Conservation (phyloP, 2,113 vertebrate species). For the Panthera tigris region DNA sequence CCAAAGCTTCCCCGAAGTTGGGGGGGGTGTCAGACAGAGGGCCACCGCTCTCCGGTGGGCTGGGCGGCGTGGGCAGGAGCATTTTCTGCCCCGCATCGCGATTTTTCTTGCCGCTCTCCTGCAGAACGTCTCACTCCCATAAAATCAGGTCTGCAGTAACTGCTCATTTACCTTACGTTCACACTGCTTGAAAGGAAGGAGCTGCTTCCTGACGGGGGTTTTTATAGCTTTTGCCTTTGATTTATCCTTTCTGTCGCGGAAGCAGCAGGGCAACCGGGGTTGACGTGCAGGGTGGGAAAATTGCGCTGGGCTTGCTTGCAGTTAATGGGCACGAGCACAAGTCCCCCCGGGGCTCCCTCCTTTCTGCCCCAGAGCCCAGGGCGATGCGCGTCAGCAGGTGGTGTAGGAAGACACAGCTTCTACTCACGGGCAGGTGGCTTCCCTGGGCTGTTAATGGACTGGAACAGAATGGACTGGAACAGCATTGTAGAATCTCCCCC, state of each 20-base stretch:
- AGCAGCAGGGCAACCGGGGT: background rate
- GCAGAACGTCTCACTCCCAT: background rate
- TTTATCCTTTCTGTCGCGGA: background rate
- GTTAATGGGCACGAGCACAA: background rate
- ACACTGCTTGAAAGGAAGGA: background rate
- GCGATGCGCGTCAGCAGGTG: background rate
- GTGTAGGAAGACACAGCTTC: background rate
- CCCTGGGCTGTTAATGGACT: background rate
- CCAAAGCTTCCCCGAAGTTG: background rate
- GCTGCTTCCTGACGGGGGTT: background rate
- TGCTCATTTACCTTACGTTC: slow-evolving; percentile 12
- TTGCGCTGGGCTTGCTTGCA: background rate
- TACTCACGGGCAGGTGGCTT: background rate
- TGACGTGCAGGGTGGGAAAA: background rate
- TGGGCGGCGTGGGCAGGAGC: rapidly evolving
- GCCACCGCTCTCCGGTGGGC: background rate
- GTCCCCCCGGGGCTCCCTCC: background rate
- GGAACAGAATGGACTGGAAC: background rate
- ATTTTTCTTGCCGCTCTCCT: background rate
- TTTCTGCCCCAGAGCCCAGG: background rate
- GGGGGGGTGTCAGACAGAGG: background rate
- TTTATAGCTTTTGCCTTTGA: slow-evolving; percentile 17
- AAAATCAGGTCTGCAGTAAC: background rate
- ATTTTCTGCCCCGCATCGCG: background rate
- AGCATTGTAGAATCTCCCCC: background rate